Base-by-base conservation (phyloP, 64 coral and sea anemone genomes). In the Pachyseris speciosa region DNA sequence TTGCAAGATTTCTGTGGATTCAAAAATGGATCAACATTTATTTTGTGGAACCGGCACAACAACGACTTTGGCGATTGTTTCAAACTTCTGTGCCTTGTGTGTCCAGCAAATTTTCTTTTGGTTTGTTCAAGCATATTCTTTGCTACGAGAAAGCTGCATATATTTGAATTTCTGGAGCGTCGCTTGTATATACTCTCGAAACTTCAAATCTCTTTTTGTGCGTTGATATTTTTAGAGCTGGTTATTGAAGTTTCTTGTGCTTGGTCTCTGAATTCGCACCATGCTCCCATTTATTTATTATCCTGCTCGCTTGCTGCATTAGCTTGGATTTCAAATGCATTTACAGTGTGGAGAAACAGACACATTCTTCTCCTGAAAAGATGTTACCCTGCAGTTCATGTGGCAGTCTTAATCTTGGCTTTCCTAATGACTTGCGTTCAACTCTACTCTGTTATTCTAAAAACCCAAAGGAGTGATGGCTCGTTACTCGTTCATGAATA, bases 51-150 rank as follows among this genome's bases (percentile, higher is more conserved):
- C 76, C 31, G 41, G 1, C 51, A 53, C 6, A 45, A 7, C 37
- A 86, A 86, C 19, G 79, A 93, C 64, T 97, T 97, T 90, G 95
- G 91, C 7, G 72, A 60, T 33, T 97, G 95, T 57, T 97, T 97
- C 30, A 64, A 93, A 85, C 32, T 67, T 30, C 50, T 97, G 11
- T 87, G 91, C 1, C 63, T 97, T 17, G 73, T 86, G 34, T 80
- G 71, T 63, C 95, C 95, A 16, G 37, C 65, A 7, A 90, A 97
- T 86, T 10, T 78, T 42, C 47, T 97, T 24, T 90, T 93, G 36
- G 27, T 74, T 15, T 90, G 57, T 53, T 73, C 36, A 70, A 92
- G 80, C 67, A 45, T 64, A 68, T 94, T 84, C 89, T 97, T 40
- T 90, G 29, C 58, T 40, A 63, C 30, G 84, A 42, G 83, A 72